Conservation (phyloP, 2,797 vertebrate species). For the Neosilurus mollespiculum region DNA sequence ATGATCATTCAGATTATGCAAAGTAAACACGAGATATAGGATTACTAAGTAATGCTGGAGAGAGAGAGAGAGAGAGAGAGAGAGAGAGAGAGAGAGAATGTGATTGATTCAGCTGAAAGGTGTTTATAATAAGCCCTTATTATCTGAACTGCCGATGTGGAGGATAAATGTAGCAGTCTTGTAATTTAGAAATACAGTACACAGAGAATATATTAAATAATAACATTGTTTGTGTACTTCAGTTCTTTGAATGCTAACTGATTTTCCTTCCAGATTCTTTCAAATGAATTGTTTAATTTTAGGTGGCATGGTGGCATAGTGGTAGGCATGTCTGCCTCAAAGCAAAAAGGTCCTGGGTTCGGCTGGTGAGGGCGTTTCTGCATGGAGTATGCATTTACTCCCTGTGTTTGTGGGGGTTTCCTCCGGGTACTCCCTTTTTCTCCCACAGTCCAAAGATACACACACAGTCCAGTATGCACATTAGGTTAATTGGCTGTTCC, state of each 20-base stretch:
- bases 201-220: constrained; percentile 1
- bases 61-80: constrained; percentile 6
- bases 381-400: too few relatives aligned
- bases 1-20: constrained; percentile 75
- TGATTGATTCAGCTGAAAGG: background rate
- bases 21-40: constrained; percentile 56
- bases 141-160: constrained; percentile 22
- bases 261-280: background rate
- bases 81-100: constrained; percentile 11
- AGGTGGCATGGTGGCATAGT: too few relatives aligned
- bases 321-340: too few relatives aligned
- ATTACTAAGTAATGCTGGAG: constrained; percentile 57
- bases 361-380: too few relatives aligned
- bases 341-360: too few relatives aligned
- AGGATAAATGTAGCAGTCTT: background rate
- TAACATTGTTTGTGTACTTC: background rate
- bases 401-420: too few relatives aligned
- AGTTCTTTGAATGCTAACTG: background rate
- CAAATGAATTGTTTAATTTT: background rate
- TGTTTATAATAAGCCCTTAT: constrained; percentile 14
- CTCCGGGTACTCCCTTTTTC: too few relatives aligned
- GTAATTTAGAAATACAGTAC: background rate
- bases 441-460: too few relatives aligned
- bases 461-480: too few relatives aligned
- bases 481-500: too few relatives aligned